Percentiles rank a stretch among this genome's conserved stretches.
These are phyloP conservation scores for Bellardia bayeri DNA, from an alignment of 2,888 invertebrate genomes.

Conservation along the genomic window DNA sequence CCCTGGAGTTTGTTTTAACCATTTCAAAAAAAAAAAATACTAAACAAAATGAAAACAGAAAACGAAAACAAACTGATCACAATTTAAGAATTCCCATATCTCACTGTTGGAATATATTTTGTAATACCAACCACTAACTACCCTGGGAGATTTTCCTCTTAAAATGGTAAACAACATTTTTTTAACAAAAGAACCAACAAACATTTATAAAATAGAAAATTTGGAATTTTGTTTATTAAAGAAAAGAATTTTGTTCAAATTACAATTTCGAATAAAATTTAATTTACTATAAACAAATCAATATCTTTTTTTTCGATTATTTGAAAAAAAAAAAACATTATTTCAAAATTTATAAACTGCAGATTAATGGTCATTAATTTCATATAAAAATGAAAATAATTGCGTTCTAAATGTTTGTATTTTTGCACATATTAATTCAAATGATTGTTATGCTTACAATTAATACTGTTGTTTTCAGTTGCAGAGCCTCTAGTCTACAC, in stretches of 20 bases:
- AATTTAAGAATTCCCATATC: slow-evolving; percentile 16
- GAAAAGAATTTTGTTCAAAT: slow-evolving; percentile 8
- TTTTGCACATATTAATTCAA: neutral
- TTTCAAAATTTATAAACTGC: slow-evolving; percentile 1
- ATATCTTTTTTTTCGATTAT: slow-evolving; percentile 2
- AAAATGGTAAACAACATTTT: neutral
- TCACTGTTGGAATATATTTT: neutral
- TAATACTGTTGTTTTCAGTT: slow-evolving; percentile 2
- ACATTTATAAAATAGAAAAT: neutral
- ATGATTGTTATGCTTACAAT: slow-evolving; percentile 11
- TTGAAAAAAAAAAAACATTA: neutral
- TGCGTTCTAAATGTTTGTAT: slow-evolving; percentile 39
- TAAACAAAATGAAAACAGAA: neutral
- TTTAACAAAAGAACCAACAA: neutral
- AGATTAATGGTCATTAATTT: slow-evolving; percentile 60
- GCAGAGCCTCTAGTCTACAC: neutral
- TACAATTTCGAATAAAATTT: slow-evolving; percentile 42
- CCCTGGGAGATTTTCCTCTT: slow-evolving; percentile 5
- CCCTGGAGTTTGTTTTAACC: neutral
- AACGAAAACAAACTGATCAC: neutral
- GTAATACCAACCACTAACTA: neutral
- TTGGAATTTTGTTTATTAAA: neutral
- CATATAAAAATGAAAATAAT: slow-evolving; percentile 50
- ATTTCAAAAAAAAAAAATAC: neutral
- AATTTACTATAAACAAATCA: slow-evolving; percentile 58